Evolutionary conservation across 2,888 invertebrate genomes (phyloP).

Genomic region (Pollenia griseotomentosa): DNA sequence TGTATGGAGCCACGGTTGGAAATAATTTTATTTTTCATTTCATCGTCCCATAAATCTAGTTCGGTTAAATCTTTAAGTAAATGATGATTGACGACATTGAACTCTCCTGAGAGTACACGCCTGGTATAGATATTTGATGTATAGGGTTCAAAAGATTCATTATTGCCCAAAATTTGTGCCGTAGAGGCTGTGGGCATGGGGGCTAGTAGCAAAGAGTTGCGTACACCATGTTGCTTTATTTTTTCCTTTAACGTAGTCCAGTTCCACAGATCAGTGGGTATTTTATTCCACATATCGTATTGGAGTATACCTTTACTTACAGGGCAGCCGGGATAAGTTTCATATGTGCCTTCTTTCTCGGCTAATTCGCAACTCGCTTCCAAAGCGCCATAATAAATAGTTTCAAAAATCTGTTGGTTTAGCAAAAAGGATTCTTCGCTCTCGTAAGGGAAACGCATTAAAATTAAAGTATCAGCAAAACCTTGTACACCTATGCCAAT

Average conservation of each 20-base stretch:
- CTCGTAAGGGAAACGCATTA: slow-evolving; percentile 97
- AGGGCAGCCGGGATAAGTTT: slow-evolving; percentile 96
- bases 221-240: slow-evolving; percentile 94
- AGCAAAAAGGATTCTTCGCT: slow-evolving; percentile 92
- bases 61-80: slow-evolving; percentile 96
- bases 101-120: slow-evolving; percentile 97
- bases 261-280: slow-evolving; percentile 94
- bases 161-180: slow-evolving; percentile 99
- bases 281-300: slow-evolving; percentile 98
- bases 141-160: slow-evolving; percentile 99
- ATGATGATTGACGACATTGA: slow-evolving; percentile 98
- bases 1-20: slow-evolving; percentile 96
- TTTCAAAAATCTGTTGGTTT: slow-evolving; percentile 98
- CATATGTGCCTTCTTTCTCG: slow-evolving; percentile 92
- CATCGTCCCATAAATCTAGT: slow-evolving; percentile 95
- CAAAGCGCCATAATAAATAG: slow-evolving; percentile 97
- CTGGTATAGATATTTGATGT: slow-evolving; percentile 98
- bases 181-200: slow-evolving; percentile 99
- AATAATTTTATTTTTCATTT: slow-evolving; percentile 97
- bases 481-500: slow-evolving; percentile 98
- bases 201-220: slow-evolving; percentile 96
- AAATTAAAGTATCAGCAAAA: slow-evolving; percentile 97
- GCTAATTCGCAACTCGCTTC: slow-evolving; percentile 98
- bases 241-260: slow-evolving; percentile 93
- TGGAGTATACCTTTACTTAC: slow-evolving; percentile 98